Base-by-base conservation (phyloP, 2,888 invertebrate species). In the Caenorhabditis afra region DNA sequence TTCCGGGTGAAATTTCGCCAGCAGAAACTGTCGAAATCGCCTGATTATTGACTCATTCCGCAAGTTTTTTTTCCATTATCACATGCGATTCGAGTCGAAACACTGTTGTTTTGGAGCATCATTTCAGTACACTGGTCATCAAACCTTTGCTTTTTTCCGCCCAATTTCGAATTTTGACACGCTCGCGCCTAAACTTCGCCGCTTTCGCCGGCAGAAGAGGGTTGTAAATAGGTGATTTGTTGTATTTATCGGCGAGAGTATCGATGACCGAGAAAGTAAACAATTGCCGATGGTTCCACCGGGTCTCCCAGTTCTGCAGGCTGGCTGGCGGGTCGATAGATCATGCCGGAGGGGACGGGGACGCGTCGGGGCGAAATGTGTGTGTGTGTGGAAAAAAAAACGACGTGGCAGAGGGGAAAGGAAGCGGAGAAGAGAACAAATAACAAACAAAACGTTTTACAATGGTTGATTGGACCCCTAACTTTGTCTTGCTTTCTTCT, bases 251-350 rank as follows among this genome's bases (percentile, higher is more conserved):
- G 22, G 52, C 52, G 41, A 20, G 61, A 45, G 68, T 70, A 70
- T 70, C 68, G 50, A 61, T 70, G 68, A 70, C 68, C 68, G 68
- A 70, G 52, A 61, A 44, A 52, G 29, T 53, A 70, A 70, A 70
- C 68, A 70, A 47, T 50, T 57, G 67, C 29, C 20, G 35, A 70
- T 52, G 68, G 68, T 70, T 70, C 68, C 68, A 70, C 68, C 59
- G 50, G 59, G 67, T 68, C 67, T 68, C 67, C 57, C 58, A 14
- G 52, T 44, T 50, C 35, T 8, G 20, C 58, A 50, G 67, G 49
- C 59, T 7, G 29, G 4, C 29, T n/a, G n/a, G 29, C 29, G 29
- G 29, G 29, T 29, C 67, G 67, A 68, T 68, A 68, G 67, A 68
- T 68, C 58, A 59, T 65, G 52, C 53, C 45, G 29, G 7, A 7